Base-by-base conservation (phyloP, 2,113 vertebrate genomes). In the Merops nubicus region DNA sequence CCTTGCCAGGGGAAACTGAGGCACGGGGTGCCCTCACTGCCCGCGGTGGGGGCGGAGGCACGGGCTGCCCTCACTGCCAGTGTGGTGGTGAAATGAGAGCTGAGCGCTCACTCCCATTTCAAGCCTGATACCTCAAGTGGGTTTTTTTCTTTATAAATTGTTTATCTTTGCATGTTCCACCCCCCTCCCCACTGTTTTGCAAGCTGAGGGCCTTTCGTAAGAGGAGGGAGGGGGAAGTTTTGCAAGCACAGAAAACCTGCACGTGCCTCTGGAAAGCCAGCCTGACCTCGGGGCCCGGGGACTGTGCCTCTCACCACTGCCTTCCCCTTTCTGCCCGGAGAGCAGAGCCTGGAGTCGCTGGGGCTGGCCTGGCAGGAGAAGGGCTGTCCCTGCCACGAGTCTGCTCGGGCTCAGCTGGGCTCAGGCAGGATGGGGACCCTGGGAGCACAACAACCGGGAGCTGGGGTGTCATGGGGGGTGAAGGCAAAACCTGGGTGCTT, bases 171-270 rank as follows among this genome's bases (percentile, higher is more conserved):
- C 5, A 1, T 29, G 42, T 4, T 77, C 36, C 59, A 20, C 26
- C 11, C 38, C 36, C 59, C 18, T 23, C 11, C 38, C 26, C 0
- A 2, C 60, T 73, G 76, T 89, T 94, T 83, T 93, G 95, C 94
- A 94, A 92, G 77, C 43, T 1, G 57, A 72, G 89, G 87, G 87
- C 15, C 91, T 94, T 91, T 94, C 36, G 62, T 76, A 94, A 97
- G 84, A 91, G 43, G 77, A 92, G 54, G 57, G 85, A 85, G 29
- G 45, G 91, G 94, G 84, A 97, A 96, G 93, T 95, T 96, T 88
- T 89, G 94, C 94, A 95, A 96, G 81, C 0, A 0, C 69, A 13
- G 89, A n/a, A 76, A 82, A 91, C n/a, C 81, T 19, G 77, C 89
- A 56, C 12, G 48, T 84, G 93, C 73, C 93, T 92, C 53, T 42